Conservation (phyloP, 1,140 invertebrate species). For the Muscidifurax raptorellus region DNA sequence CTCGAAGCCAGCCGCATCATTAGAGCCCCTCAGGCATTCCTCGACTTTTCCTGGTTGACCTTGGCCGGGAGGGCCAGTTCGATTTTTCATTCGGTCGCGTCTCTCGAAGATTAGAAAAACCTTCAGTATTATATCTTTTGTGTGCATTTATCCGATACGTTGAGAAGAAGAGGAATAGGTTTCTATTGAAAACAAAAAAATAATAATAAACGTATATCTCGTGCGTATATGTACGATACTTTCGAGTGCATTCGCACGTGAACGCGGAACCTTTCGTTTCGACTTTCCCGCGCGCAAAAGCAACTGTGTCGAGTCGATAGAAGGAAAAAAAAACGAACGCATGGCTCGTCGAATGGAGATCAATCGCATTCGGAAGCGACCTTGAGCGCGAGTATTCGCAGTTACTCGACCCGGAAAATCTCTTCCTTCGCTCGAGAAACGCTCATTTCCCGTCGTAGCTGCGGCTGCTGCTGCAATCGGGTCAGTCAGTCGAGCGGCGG, state of each 20-base stretch:
- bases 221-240: not conserved
- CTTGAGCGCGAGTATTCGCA: not conserved
- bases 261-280: slow-evolving; percentile 2
- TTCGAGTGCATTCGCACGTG: not conserved
- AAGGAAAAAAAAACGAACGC: slow-evolving; percentile 8
- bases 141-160: too few species aligned
- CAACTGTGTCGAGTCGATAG: slow-evolving; percentile 20
- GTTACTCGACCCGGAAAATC: slow-evolving; percentile 44
- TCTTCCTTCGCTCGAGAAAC: slow-evolving; percentile 13
- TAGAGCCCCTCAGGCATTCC: not conserved
- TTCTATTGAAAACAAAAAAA: not conserved
- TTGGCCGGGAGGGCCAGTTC: not conserved
- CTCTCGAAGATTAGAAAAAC: not conserved
- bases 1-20: slow-evolving; percentile 15
- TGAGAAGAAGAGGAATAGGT: not conserved
- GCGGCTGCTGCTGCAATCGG: not conserved
- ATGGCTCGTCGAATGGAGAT: not conserved
- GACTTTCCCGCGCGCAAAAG: slow-evolving; percentile 28
- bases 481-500: slow-evolving; percentile 9
- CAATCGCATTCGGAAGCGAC: slow-evolving; percentile 20
- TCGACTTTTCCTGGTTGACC: slow-evolving; percentile 15
- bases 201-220: not conserved
- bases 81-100: not conserved
- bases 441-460: slow-evolving; percentile 23
- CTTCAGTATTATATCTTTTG: not conserved